Evolutionary conservation across 1,140 invertebrate species (phyloP).

Genomic region (Aphaenogaster rudis): DNA sequence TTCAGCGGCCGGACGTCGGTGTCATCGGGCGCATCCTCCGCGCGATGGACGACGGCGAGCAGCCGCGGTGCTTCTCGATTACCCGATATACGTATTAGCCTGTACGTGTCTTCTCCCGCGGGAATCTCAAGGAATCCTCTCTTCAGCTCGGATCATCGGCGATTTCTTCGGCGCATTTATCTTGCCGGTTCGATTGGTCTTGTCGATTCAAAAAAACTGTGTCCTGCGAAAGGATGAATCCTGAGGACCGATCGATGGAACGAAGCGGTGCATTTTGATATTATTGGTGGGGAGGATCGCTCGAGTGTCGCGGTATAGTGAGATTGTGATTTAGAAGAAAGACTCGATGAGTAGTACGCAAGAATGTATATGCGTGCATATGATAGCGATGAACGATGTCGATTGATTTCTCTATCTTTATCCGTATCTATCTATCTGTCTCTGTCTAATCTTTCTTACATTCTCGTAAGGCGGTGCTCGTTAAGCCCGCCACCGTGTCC

Average conservation of each 20-base stretch:
- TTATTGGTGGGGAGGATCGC: slow-evolving; percentile 21
- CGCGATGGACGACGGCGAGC: slow-evolving; percentile 46
- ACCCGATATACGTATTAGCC: slow-evolving; percentile 80
- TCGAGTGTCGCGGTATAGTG: slow-evolving; percentile 71
- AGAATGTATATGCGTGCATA: slow-evolving; percentile 48
- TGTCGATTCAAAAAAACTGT: background rate
- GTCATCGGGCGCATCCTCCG: background rate
- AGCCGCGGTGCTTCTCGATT: slow-evolving; percentile 71
- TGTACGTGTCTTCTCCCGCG: slow-evolving; percentile 72
- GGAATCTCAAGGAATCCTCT: slow-evolving; percentile 47
- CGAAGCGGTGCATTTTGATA: background rate
- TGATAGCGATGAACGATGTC: slow-evolving; percentile 41
- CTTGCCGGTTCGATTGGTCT: no score
- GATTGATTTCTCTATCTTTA: slow-evolving; percentile 70
- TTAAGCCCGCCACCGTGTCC: slow-evolving; percentile 77
- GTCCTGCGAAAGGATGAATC: background rate
- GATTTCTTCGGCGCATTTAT: slow-evolving; percentile 39
- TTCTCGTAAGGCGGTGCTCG: slow-evolving; percentile 71
- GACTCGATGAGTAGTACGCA: slow-evolving; percentile 39
- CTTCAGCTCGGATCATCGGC: background rate
- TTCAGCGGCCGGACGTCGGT: background rate
- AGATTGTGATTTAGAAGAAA: slow-evolving; percentile 72
- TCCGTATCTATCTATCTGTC: slow-evolving; percentile 70
- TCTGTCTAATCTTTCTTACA: slow-evolving; percentile 70
- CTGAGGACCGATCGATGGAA: background rate